Conservation (phyloP, 2,113 vertebrate genomes). For the Corythoichthys haematopterus region DNA sequence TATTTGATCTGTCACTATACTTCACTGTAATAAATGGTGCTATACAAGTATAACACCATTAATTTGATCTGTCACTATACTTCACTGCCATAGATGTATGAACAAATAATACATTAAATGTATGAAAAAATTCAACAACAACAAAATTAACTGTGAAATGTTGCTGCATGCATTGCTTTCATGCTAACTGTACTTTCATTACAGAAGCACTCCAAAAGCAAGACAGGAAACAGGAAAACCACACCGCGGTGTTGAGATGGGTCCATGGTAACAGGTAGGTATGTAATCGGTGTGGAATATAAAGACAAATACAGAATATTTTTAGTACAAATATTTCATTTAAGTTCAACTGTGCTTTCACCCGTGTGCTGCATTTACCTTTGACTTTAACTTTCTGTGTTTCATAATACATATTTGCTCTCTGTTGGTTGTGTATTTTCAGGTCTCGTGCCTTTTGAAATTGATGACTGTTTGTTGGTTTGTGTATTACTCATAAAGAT, state of each 20-base stretch:
- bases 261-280: conserved; percentile 66
- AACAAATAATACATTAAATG: too few species aligned
- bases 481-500: background rate
- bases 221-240: conserved; percentile 80
- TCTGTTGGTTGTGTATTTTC: background rate
- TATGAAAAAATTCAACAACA: too few species aligned
- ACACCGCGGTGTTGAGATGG: conserved; percentile 58
- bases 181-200: conserved; percentile 15
- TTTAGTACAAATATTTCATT: background rate
- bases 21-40: too few species aligned
- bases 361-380: background rate
- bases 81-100: too few species aligned
- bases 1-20: too few species aligned
- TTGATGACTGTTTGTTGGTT: background rate
- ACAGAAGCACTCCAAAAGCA: conserved; percentile 22
- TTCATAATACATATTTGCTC: background rate
- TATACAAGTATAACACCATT: too few species aligned
- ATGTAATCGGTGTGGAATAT: conserved; percentile 38
- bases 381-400: background rate
- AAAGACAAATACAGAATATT: background rate
- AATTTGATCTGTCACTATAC: too few species aligned
- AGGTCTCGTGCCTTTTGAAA: background rate
- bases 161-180: conserved; percentile 17
- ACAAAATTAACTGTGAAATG: background rate
- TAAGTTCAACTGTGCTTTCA: background rate